phyloP scores from a whole-genome alignment of 2,888 invertebrate species.

The Stenichneumon culpator region DNA sequence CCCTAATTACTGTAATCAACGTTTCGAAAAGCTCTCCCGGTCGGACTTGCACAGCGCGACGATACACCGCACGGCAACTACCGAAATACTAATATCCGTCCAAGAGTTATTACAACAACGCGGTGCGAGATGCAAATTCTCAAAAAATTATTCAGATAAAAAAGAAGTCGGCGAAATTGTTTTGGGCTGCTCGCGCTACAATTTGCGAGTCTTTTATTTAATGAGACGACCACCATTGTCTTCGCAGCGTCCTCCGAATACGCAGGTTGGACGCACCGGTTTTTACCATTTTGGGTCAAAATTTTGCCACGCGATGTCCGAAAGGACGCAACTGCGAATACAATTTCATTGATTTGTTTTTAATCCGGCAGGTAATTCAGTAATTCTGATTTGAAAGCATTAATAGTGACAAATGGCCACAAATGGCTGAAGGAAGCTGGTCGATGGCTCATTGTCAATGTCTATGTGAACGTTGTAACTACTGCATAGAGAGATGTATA shows the following conservation, averaged over 20 bases:
- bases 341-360: no score
- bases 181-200: background rate
- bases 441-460: no score
- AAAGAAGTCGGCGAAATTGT: constrained; percentile 12
- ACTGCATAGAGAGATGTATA: no score
- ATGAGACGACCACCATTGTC: constrained; percentile 4
- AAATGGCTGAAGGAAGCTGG: no score
- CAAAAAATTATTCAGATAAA: constrained; percentile 43
- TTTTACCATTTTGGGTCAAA: background rate
- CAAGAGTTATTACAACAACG: constrained; percentile 30
- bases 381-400: background rate
- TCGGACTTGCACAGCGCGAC: constrained; percentile 4
- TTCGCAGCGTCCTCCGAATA: background rate
- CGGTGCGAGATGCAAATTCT: constrained; percentile 35
- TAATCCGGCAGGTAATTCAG: background rate
- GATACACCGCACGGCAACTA: background rate
- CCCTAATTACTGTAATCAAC: constrained; percentile 69
- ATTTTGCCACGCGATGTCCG: background rate
- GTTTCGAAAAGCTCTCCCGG: constrained; percentile 55
- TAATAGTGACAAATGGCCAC: no score
- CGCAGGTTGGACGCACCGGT: background rate
- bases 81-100: background rate
- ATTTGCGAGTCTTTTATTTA: no score
- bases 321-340: no score
- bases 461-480: no score